Percentiles rank a stretch among this genome's conserved stretches.
Conservation (phyloP, 2,888 invertebrate genomes). For the Trimorus sp. region DNA sequence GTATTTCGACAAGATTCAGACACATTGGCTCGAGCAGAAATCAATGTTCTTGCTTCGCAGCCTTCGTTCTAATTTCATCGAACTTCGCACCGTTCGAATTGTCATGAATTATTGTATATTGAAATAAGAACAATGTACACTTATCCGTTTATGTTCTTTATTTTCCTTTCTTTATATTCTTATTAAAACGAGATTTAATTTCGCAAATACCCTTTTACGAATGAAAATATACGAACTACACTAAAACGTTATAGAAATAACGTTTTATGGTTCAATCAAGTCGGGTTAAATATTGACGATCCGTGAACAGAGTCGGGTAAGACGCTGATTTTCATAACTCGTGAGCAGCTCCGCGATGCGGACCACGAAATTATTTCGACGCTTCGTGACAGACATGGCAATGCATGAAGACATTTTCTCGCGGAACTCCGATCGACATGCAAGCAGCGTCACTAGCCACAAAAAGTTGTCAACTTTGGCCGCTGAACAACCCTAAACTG, state of each 20-base stretch:
- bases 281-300: conserved; percentile 7
- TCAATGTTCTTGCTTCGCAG: too few relatives aligned
- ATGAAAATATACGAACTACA: too few relatives aligned
- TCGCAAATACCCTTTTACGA: too few relatives aligned
- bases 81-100: too few relatives aligned
- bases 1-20: too few relatives aligned
- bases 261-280: conserved; percentile 5
- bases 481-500: conserved; percentile 17
- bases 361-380: conserved; percentile 18
- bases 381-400: conserved; percentile 28
- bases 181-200: too few relatives aligned
- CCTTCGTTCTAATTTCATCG: too few relatives aligned
- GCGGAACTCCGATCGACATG: conserved; percentile 8
- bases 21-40: too few relatives aligned
- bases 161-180: too few relatives aligned
- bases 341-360: background rate
- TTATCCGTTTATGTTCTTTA: too few relatives aligned
- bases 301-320: background rate
- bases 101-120: too few relatives aligned
- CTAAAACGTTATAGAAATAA: conserved; percentile 8
- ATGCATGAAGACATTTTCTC: conserved; percentile 16
- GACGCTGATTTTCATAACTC: conserved; percentile 7
- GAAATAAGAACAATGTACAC: too few relatives aligned
- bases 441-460: background rate
- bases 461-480: conserved; percentile 17